Conservation (phyloP, 2,113 vertebrate genomes). For the Catagonus wagneri region DNA sequence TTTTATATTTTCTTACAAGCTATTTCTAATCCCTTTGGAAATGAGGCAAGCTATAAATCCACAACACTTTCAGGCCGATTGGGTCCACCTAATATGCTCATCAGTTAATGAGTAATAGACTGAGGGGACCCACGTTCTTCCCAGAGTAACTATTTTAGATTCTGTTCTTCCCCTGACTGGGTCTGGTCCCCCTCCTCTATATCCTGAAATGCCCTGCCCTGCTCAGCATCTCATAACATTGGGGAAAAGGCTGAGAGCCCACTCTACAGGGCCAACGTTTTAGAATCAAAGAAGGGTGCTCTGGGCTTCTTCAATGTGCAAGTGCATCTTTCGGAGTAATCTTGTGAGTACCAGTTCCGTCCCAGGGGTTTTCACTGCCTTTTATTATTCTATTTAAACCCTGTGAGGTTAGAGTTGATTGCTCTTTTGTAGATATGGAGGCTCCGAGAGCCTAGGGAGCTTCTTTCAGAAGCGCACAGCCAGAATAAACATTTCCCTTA, state of each 20-base stretch:
- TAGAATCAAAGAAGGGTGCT: neutral
- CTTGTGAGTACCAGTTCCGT: neutral
- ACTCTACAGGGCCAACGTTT: neutral
- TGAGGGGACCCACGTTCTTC: neutral
- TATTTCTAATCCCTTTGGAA: slow-evolving; percentile 17
- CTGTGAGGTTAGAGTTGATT: neutral
- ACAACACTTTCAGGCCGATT: slow-evolving; percentile 6
- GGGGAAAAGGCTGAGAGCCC: neutral
- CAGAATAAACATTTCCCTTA: neutral
- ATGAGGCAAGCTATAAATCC: neutral
- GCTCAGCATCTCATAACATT: neutral
- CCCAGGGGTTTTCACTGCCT: neutral
- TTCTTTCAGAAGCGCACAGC: neutral
- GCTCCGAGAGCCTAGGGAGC: neutral
- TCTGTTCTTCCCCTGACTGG: neutral
- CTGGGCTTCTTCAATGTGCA: neutral
- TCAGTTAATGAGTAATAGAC: neutral
- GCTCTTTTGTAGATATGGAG: neutral
- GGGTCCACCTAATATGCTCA: neutral
- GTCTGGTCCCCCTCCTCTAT: neutral
- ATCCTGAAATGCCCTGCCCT: neutral
- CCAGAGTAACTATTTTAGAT: neutral
- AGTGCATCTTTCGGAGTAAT: neutral
- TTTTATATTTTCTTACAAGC: slow-evolving; percentile 43
- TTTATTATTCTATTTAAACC: neutral